phyloP scores from a whole-genome alignment of 1,140 invertebrate species.

The Penaeus indicus region DNA sequence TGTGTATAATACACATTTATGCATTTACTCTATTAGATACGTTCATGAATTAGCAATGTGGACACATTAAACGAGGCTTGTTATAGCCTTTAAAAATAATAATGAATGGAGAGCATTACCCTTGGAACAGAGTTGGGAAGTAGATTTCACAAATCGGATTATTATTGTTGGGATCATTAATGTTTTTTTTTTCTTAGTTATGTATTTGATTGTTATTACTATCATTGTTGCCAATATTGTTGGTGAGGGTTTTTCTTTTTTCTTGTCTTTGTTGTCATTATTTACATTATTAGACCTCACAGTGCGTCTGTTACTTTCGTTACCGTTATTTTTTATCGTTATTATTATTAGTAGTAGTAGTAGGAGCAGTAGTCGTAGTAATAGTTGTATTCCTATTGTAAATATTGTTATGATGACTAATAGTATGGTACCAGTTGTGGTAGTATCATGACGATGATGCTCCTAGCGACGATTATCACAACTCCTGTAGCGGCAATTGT shows the following conservation, averaged over 20 bases:
- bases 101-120: no score
- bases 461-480: background rate
- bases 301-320: background rate
- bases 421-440: background rate
- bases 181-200: no score
- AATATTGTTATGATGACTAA: background rate
- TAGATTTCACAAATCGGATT: no score
- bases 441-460: background rate
- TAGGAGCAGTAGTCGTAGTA: conserved; percentile 4
- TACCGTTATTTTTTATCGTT: background rate
- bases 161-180: no score
- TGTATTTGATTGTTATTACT: no score
- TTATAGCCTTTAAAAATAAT: no score
- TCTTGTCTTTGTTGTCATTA: no score
- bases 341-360: conserved; percentile 13
- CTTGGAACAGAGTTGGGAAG: no score
- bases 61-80: background rate
- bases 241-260: no score
- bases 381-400: background rate
- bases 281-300: no score
- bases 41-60: background rate
- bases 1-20: background rate
- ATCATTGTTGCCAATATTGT: no score
- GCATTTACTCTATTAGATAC: background rate
- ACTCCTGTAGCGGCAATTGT: background rate